phyloP scores from a whole-genome alignment of 2,113 vertebrate species.

The Rana temporaria region DNA sequence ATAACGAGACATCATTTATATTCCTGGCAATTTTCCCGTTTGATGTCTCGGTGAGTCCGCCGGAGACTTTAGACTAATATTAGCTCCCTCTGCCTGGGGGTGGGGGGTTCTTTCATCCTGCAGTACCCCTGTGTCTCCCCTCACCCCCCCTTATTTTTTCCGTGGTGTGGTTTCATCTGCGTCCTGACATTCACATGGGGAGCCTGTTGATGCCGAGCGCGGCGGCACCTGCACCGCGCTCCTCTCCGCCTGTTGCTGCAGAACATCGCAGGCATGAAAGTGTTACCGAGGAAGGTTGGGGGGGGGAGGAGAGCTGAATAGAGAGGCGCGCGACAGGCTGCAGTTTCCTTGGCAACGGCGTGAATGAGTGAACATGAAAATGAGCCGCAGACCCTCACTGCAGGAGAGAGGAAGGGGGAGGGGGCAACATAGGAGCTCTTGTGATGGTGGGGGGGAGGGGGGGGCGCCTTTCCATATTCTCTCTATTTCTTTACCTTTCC shows the following conservation, averaged over 20 bases:
- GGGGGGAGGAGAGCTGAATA: constrained; percentile 39
- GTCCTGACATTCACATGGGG: not conserved
- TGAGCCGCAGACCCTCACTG: constrained; percentile 57
- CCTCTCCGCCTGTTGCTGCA: constrained; percentile 48
- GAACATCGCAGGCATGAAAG: constrained; percentile 34
- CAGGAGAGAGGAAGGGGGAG: constrained; percentile 53
- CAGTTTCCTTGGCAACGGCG: constrained; percentile 56
- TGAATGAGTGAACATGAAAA: constrained; percentile 57
- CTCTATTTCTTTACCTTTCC: constrained; percentile 33
- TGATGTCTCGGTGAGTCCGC: too few relatives aligned
- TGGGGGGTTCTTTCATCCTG: not conserved
- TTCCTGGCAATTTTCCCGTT: not conserved
- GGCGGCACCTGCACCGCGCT: not conserved
- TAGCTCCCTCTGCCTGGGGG: too few relatives aligned
- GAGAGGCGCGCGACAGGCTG: constrained; percentile 55
- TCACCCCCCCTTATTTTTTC: not conserved
- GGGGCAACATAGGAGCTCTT: constrained; percentile 43
- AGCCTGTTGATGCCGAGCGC: constrained; percentile 38
- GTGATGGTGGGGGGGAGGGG: constrained; percentile 23
- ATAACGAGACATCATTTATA: not conserved
- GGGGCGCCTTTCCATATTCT: constrained; percentile 16
- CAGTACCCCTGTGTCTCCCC: not conserved
- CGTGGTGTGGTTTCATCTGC: not conserved
- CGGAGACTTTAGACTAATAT: too few relatives aligned
- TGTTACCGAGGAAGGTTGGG: constrained; percentile 37